Base-by-base conservation (phyloP, 2,797 vertebrate species). In the Fringilla coelebs region DNA sequence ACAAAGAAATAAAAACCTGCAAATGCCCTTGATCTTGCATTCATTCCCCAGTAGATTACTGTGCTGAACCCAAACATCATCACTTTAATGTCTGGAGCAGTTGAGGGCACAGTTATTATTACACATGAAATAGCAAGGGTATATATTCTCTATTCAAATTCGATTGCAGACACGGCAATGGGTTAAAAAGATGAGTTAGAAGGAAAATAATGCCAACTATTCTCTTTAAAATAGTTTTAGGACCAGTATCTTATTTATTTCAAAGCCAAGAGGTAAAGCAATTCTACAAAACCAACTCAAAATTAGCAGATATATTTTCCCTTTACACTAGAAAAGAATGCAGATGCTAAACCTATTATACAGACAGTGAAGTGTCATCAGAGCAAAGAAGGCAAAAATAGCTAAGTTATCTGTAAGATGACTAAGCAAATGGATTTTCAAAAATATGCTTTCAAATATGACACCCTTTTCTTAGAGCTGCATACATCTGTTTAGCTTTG, bases 371-470 rank as follows among this genome's bases (percentile, higher is more conserved):
- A 94, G 60, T 92, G 79, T 78, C 93, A 94, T 85, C 82, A 91
- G 89, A 97, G 95, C 87, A 94, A 93, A 93, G 84, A 71, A 80
- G 58, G 83, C 60, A 96, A 96, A 96, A 96, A 96, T 95, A 96
- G 90, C 55, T 0, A 84, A 95, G 85, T 94, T 96, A 92, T 94
- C 89, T 92, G 78, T 93, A 90, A 95, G 82, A 96, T 94, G 94
- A 96, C 89, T 96, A 96, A 96, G 96, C 90, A 95, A 95, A 91
- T 68, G 40, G 82, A 88, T 96, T 95, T 94, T 94, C 81, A 96
- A 94, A 96, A 93, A 92, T 89, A 94, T 1, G 38, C 78, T 90
- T 96, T 97, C 89, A 91, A 68, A 92, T 52, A 92, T 0, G 16
- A 89, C 90, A 91, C 51, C 70, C 87, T 91, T 96, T 90, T 89